A percentile compares a stretch with the other conserved stretches of the same genome.
Evolutionary conservation across 2,113 vertebrate genomes (phyloP).

Genomic region (Toxostoma redivivum): DNA sequence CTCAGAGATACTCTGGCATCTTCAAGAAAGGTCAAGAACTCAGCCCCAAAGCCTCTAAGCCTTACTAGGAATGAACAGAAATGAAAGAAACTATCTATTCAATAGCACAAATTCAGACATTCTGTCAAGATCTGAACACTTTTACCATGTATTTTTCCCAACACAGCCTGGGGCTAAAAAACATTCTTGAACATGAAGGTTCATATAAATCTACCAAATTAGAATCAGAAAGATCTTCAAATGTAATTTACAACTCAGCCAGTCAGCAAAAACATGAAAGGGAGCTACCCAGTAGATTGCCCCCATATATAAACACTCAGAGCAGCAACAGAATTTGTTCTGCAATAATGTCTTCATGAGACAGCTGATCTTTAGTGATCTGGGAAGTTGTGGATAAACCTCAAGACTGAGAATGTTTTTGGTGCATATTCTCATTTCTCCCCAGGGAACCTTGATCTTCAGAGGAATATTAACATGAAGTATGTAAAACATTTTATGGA

Average conservation of each 20-base stretch:
- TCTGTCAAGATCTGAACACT: not conserved
- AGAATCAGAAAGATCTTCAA: not conserved
- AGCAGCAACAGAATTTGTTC: not conserved
- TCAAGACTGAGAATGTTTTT: constrained; percentile 34
- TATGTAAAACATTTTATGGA: constrained; percentile 15
- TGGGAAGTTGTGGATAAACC: constrained; percentile 26
- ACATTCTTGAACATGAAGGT: not conserved
- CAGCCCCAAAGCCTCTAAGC: not conserved
- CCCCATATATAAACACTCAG: not conserved
- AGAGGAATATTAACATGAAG: constrained; percentile 20
- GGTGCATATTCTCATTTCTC: constrained; percentile 32
- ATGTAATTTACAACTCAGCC: not conserved
- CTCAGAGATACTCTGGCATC: not conserved
- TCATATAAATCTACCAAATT: not conserved
- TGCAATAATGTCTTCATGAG: not conserved
- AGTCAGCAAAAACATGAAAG: not conserved
- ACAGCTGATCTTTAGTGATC: not conserved
- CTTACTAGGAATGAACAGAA: not conserved
- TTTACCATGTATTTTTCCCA: not conserved
- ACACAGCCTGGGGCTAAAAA: not conserved
- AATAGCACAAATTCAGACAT: not conserved
- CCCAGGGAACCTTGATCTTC: constrained; percentile 18
- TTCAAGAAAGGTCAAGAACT: not conserved
- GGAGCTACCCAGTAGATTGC: not conserved
- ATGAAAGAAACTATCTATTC: not conserved